These are phyloP conservation scores for Halcyon chelicuti DNA, from an alignment of 2,797 vertebrate species.

Conservation along the genomic window DNA sequence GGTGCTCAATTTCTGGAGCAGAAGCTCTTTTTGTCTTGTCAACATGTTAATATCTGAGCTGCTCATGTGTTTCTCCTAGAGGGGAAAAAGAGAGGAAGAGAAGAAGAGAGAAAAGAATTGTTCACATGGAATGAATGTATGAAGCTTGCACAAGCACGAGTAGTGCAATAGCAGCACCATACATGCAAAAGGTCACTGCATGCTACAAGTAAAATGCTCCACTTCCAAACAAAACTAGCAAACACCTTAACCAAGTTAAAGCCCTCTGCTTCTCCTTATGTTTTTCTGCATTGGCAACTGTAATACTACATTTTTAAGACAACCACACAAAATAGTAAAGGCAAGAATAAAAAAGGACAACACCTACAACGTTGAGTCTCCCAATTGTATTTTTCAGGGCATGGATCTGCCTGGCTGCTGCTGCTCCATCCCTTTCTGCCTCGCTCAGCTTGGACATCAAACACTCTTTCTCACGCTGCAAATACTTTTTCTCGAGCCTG, in stretches of 20 bases:
- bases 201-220: neutral
- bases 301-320: neutral
- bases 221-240: neutral
- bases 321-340: neutral
- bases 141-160: neutral
- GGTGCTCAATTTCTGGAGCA: conserved; percentile 90
- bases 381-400: conserved; percentile 84
- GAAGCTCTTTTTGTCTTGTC: conserved; percentile 86
- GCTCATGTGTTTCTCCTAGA: conserved; percentile 84
- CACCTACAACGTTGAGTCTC: conserved; percentile 81
- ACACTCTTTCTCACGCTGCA: conserved; percentile 83
- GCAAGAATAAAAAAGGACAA: neutral
- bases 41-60: conserved; percentile 83
- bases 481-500: conserved; percentile 80
- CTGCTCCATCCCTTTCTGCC: conserved; percentile 87
- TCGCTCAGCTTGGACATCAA: conserved; percentile 88
- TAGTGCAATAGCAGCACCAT: neutral
- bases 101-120: neutral
- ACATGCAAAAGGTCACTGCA: neutral
- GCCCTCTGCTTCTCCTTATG: neutral
- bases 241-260: neutral
- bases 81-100: neutral
- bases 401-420: conserved; percentile 87
- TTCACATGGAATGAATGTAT: neutral
- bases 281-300: neutral